Percentiles rank a stretch among this genome's conserved stretches.
Conservation (phyloP, 2,113 vertebrate species). For the Erythrocercus mccallii region DNA sequence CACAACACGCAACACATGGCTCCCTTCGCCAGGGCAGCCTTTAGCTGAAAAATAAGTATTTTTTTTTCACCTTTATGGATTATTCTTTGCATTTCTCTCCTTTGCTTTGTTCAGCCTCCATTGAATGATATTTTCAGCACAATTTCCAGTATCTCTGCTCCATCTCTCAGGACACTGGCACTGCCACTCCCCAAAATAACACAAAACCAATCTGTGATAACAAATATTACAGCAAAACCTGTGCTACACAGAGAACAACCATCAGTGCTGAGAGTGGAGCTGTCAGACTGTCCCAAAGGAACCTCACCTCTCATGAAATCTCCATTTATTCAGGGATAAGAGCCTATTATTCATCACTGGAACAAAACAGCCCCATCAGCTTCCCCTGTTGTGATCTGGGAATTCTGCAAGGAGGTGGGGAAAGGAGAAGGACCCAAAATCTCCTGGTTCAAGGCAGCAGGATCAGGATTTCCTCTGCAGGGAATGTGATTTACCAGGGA, state of each 20-base stretch:
- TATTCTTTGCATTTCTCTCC: background rate
- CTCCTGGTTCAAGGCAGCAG: background rate
- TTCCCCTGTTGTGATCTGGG: background rate
- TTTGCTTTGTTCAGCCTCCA: background rate
- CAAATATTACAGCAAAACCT: background rate
- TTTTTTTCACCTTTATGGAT: background rate
- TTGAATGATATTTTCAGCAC: background rate
- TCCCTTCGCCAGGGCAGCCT: background rate
- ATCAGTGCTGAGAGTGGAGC: background rate
- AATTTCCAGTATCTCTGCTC: background rate
- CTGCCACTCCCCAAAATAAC: accelerated
- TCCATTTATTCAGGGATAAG: background rate
- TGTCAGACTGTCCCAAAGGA: background rate
- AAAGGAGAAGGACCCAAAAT: background rate
- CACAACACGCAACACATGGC: background rate
- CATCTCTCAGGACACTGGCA: background rate
- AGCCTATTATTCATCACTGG: accelerated
- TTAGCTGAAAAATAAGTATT: background rate
- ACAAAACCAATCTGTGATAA: background rate
- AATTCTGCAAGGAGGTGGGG: background rate
- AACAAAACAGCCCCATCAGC: background rate
- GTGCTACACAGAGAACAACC: background rate
- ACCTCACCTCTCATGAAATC: background rate
- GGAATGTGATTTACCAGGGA: background rate
- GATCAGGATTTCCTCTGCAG: background rate